A percentile compares a stretch with the other conserved stretches of the same genome.
Evolutionary conservation across 2,797 vertebrate species (phyloP).

Genomic region (Arnoldichthys spilopterus): DNA sequence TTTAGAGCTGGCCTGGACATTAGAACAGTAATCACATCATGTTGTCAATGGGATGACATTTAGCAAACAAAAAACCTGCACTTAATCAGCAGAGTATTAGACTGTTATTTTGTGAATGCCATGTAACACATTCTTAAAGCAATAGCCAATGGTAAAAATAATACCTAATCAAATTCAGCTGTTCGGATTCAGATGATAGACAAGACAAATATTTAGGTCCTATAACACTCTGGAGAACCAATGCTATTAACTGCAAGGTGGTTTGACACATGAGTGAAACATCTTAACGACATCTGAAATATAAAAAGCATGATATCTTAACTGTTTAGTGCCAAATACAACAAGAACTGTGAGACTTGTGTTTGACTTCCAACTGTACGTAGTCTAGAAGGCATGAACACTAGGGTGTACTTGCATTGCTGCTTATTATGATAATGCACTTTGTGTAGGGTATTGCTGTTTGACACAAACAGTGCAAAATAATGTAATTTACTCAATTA

Average conservation of each 20-base stretch:
- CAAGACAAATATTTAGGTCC: neutral
- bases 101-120: neutral
- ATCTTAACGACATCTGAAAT: neutral
- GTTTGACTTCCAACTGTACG: neutral
- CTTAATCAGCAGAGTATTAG: neutral
- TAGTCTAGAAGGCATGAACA: neutral
- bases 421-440: neutral
- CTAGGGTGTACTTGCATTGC: neutral
- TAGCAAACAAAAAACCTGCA: slow-evolving; percentile 4
- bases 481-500: neutral
- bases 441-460: neutral
- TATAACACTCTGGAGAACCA: neutral
- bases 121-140: neutral
- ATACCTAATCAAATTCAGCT: neutral
- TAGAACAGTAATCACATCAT: slow-evolving; percentile 19
- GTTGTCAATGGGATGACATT: slow-evolving; percentile 2
- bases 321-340: neutral
- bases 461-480: neutral
- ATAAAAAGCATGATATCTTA: neutral
- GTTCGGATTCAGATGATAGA: neutral
- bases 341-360: neutral
- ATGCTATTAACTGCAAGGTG: neutral
- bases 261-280: neutral
- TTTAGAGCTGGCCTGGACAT: neutral
- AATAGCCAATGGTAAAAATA: slow-evolving; percentile 24